phyloP scores from a whole-genome alignment of 2,888 invertebrate species.

The Philonicus albiceps region DNA sequence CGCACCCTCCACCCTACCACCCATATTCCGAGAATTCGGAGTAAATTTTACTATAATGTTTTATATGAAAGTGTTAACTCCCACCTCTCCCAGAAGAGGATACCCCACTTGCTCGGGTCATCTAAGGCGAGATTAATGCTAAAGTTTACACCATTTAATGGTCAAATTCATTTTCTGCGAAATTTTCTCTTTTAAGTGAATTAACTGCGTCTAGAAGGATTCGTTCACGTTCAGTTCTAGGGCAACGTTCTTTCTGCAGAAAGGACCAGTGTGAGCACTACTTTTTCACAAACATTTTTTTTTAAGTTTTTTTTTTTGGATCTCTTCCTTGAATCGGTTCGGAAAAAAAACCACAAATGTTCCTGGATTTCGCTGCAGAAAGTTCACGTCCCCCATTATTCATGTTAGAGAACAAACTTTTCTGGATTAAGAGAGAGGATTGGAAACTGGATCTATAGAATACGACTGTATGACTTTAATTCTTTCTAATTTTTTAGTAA shows the following conservation, averaged over 20 bases:
- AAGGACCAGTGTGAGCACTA: not conserved
- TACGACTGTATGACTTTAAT: not conserved
- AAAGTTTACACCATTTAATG: conserved; percentile 7
- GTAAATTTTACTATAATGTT: not conserved
- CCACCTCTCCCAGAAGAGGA: not conserved
- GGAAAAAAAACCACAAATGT: not conserved
- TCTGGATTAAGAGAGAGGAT: not conserved
- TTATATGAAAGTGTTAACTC: not conserved
- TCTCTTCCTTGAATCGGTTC: not conserved
- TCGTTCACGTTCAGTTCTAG: not conserved
- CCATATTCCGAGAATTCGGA: not conserved
- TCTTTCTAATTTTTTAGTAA: not conserved
- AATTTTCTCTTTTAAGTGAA: conserved; percentile 4
- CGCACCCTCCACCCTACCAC: not conserved
- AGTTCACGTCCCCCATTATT: not conserved
- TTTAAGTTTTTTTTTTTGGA: not conserved
- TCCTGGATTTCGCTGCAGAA: not conserved
- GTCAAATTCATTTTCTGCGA: conserved; percentile 12
- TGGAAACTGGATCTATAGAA: not conserved
- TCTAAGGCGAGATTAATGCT: conserved; percentile 1
- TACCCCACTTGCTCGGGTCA: not conserved
- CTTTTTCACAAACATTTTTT: too few relatives aligned
- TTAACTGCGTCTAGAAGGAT: not conserved
- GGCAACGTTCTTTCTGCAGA: not conserved
- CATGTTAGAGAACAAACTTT: not conserved